A percentile compares a stretch with the other conserved stretches of the same genome.
phyloP scores from a whole-genome alignment of 2,888 invertebrate genomes.

The Pammene aurita region DNA sequence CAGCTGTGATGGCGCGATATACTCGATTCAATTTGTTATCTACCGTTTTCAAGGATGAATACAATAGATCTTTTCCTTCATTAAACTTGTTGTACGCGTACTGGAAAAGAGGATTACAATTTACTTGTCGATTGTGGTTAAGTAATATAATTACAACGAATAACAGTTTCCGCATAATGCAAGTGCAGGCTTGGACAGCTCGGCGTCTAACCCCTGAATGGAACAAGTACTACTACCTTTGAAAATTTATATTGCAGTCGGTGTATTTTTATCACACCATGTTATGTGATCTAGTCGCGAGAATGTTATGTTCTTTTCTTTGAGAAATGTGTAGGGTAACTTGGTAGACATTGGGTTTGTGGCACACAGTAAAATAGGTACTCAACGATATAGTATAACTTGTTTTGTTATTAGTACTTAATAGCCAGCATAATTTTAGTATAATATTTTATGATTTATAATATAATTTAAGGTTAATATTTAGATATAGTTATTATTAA shows the following conservation, averaged over 20 bases:
- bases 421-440: too few species aligned
- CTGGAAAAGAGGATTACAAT: conserved; percentile 49
- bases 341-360: too few species aligned
- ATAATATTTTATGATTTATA: too few species aligned
- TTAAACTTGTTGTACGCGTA: conserved; percentile 41
- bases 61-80: neutral
- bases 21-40: neutral
- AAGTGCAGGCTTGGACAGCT: conserved; percentile 4
- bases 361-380: too few species aligned
- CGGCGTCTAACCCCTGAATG: neutral
- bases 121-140: conserved; percentile 46
- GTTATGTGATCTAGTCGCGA: neutral
- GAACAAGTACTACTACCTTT: neutral
- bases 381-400: too few species aligned
- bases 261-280: neutral
- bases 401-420: too few species aligned
- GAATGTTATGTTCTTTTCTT: neutral
- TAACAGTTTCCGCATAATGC: conserved; percentile 46
- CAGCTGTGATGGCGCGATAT: too few species aligned
- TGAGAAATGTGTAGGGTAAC: too few species aligned
- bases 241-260: neutral
- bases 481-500: too few species aligned
- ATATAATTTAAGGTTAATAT: too few species aligned
- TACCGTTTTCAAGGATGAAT: neutral
- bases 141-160: conserved; percentile 45